Conservation (phyloP, 2,888 invertebrate genomes). For the Drosophila cognata region DNA sequence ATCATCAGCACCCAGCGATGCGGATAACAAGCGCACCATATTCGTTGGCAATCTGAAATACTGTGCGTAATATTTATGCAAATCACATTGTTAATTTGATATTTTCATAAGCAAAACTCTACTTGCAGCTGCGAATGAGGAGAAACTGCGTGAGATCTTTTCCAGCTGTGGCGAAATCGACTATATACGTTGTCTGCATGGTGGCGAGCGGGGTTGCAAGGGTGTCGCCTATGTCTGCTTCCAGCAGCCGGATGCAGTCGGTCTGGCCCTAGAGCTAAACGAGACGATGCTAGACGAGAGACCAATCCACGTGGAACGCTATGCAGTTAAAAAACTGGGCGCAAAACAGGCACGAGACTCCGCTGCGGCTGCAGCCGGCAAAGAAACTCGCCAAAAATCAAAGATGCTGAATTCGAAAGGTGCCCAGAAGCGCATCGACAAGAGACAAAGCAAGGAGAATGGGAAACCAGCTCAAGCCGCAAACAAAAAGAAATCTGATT, state of each 20-base stretch:
- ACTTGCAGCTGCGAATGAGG: slow-evolving; percentile 81
- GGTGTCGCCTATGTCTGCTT: slow-evolving; percentile 84
- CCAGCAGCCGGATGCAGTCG: slow-evolving; percentile 81
- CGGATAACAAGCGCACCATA: slow-evolving; percentile 76
- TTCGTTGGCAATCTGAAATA: slow-evolving; percentile 84
- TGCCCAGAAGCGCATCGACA: slow-evolving; percentile 64
- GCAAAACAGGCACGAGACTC: slow-evolving; percentile 73
- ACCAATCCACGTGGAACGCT: slow-evolving; percentile 83
- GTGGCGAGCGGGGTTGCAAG: slow-evolving; percentile 82
- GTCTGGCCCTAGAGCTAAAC: slow-evolving; percentile 83
- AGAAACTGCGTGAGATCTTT: slow-evolving; percentile 82
- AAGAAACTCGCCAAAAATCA: slow-evolving; percentile 42
- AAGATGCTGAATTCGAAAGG: slow-evolving; percentile 57
- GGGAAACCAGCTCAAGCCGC: slow-evolving; percentile 10
- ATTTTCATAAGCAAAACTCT: background rate
- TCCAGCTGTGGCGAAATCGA: slow-evolving; percentile 84
- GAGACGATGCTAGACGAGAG: slow-evolving; percentile 83
- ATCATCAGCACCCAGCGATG: slow-evolving; percentile 38
- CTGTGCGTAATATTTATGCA: slow-evolving; percentile 67
- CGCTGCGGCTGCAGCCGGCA: slow-evolving; percentile 41
- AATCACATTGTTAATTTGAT: background rate
- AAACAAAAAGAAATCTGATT: slow-evolving; percentile 80
- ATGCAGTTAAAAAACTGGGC: slow-evolving; percentile 75
- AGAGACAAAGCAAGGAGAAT: slow-evolving; percentile 43
- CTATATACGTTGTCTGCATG: slow-evolving; percentile 82